Evolutionary conservation across 2,888 invertebrate genomes (phyloP), one percentile per base, ranked within the genome.

Genomic region (Drosophila pseudotakahashii): DNA sequence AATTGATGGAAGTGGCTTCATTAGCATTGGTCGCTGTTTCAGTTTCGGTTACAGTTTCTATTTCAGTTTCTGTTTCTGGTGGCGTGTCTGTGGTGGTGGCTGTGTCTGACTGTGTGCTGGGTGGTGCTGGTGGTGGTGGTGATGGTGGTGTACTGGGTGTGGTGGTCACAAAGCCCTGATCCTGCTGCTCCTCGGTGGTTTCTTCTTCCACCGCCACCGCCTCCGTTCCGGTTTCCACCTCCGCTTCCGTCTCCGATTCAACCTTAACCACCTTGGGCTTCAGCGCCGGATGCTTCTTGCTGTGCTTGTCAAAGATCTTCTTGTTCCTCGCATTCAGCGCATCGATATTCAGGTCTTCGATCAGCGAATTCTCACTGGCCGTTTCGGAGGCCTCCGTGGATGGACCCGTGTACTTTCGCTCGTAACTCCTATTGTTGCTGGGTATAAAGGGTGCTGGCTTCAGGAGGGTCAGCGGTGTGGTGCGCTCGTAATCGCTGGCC

Each of bases 281-380:
- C 11, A 87, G 75, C n/a, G 90, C 88, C 51, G 92, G 90, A 76
- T 92, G 92, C 84, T 92, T 92, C 64, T 92, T 92, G 79, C 91
- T 92, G 72, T 93, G 90, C 69, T 91, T 92, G 70, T 92, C 90
- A 73, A 93, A 94, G 52, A 94, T 90, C 82, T 93, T 93, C 77
- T 93, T 94, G 73, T 94, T 94, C 74, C 93, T 92, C 39, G 92
- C 92, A 89, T 93, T 93, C 19, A 93, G 82, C 9, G 93, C 93
- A 80, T 93, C 93, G 36, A 93, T 91, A 75, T 93, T 92, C 7
- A 93, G 85, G 59, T 92, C 92, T 74, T 92, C 92, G 36, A 91
- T 89, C 23, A 90, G 80, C 7, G 90, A 84, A 26, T 90, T 91
- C 58, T 91, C 91, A 55, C 76, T 75, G 47, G 61, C 69, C n/a